Conservation (phyloP, 2,113 vertebrate genomes). For the Procavia capensis region DNA sequence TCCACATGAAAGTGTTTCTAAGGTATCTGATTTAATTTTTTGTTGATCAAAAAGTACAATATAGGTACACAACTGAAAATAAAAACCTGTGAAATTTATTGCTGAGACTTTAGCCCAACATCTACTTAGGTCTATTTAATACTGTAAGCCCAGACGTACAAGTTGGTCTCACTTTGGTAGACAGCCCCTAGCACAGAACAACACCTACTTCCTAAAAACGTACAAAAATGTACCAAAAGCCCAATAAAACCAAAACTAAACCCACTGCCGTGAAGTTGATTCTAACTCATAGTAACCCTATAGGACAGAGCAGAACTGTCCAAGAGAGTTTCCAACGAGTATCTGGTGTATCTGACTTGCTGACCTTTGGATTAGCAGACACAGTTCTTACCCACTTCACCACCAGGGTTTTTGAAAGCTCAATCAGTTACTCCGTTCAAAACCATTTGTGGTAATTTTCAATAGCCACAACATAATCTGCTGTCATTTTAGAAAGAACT, state of each 20-base stretch:
- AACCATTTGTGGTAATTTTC: constrained; percentile 6
- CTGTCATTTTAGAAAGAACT: neutral
- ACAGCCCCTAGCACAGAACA: neutral
- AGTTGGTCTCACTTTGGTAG: neutral
- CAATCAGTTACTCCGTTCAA: neutral
- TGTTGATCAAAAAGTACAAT: neutral
- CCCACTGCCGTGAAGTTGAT: too few relatives aligned
- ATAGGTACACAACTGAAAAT: neutral
- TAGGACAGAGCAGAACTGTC: too few relatives aligned
- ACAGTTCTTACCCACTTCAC: too few relatives aligned
- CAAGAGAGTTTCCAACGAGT: too few relatives aligned
- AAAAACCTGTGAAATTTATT: neutral
- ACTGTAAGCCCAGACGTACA: neutral
- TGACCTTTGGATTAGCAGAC: too few relatives aligned
- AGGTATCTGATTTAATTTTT: neutral
- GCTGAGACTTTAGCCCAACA: neutral
- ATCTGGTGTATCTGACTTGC: too few relatives aligned
- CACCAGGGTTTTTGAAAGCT: too few relatives aligned
- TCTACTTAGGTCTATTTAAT: neutral
- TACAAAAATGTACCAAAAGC: neutral
- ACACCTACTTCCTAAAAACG: neutral
- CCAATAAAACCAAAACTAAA: too few relatives aligned
- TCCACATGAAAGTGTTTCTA: neutral
- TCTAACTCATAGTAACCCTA: too few relatives aligned
- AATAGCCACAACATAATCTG: neutral